Evolutionary conservation across 2,113 vertebrate species (phyloP).

Genomic region (Chaetura pelagica): DNA sequence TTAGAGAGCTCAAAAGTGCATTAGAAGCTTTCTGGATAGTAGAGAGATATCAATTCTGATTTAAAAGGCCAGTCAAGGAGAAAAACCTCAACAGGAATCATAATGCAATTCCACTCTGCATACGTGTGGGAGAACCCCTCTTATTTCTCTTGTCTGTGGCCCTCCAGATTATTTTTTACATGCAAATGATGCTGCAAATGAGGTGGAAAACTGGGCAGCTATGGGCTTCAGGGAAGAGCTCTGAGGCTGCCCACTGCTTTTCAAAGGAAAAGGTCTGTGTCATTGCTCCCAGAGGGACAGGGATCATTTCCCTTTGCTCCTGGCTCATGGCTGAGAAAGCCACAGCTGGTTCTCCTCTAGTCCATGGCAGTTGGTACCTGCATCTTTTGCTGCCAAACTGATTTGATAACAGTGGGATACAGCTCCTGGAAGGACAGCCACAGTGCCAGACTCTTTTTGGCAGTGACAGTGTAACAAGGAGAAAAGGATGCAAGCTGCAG

Average conservation of each 20-base stretch:
- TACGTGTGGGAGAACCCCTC: neutral
- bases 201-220: neutral
- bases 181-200: neutral
- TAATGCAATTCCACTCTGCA: neutral
- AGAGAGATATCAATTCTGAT: neutral
- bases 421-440: neutral
- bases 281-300: neutral
- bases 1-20: neutral
- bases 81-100: neutral
- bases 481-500: neutral
- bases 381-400: neutral
- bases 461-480: neutral
- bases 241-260: neutral
- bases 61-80: neutral
- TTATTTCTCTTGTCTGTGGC: neutral
- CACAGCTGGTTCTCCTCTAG: neutral
- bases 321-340: rapidly evolving
- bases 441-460: neutral
- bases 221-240: neutral
- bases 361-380: neutral
- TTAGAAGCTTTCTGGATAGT: neutral
- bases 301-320: neutral
- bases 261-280: neutral
- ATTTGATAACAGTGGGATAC: neutral
- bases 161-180: neutral